phyloP scores from a whole-genome alignment of 1,140 invertebrate genomes.

The Globodera rostochiensis region DNA sequence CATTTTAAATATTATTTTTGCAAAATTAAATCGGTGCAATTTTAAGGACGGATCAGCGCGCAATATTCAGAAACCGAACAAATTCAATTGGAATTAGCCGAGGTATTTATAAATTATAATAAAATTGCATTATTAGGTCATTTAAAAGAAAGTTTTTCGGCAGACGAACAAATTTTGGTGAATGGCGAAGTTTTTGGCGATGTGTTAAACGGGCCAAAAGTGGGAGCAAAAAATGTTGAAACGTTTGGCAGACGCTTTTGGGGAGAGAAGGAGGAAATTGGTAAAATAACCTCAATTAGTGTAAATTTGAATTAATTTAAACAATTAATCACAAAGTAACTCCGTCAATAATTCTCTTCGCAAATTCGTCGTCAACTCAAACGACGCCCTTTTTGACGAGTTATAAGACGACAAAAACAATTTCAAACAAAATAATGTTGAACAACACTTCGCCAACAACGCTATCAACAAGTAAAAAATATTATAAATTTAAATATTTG shows the following conservation, averaged over 20 bases:
- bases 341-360: too few species aligned
- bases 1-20: too few species aligned
- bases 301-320: too few species aligned
- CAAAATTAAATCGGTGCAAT: neutral
- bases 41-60: neutral
- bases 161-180: neutral
- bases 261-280: conserved; percentile 9
- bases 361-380: too few species aligned
- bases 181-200: neutral
- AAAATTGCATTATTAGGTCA: neutral
- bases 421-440: too few species aligned
- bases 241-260: neutral
- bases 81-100: neutral
- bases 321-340: too few species aligned
- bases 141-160: neutral
- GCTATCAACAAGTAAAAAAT: neutral
- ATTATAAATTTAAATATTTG: neutral
- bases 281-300: neutral
- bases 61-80: neutral
- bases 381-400: too few species aligned
- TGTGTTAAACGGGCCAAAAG: neutral
- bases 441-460: neutral
- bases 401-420: too few species aligned
- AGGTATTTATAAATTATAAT: neutral
- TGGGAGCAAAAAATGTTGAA: neutral